phyloP scores from a whole-genome alignment of 1,140 invertebrate species.

The Triops cancriformis region DNA sequence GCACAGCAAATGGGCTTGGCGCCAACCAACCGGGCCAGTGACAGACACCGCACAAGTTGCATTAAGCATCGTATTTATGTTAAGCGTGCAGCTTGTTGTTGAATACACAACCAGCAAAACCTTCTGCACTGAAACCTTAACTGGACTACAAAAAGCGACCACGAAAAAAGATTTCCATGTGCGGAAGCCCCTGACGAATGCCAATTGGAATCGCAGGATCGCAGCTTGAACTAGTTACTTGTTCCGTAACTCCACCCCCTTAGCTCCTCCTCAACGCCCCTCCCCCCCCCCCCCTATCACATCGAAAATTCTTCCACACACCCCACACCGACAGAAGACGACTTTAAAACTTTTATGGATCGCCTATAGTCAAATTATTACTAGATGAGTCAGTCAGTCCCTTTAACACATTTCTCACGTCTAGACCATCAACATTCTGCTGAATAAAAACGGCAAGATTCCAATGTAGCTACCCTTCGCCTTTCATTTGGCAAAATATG shows the following conservation, averaged over 20 bases:
- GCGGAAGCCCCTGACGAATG: conserved; percentile 3
- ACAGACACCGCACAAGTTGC: conserved; percentile 5
- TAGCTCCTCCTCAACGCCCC: too few species aligned
- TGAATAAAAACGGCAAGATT: too few species aligned
- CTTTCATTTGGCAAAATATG: neutral
- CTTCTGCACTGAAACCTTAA: neutral
- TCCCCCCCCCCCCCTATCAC: neutral
- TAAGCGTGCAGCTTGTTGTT: conserved; percentile 13
- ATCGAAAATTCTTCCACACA: neutral
- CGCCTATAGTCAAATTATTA: neutral
- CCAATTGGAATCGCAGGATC: neutral
- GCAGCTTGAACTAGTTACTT: too few species aligned
- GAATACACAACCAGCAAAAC: neutral
- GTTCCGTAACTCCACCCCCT: too few species aligned
- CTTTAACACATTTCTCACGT: neutral
- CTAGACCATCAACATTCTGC: neutral
- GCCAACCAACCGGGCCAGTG: conserved; percentile 2
- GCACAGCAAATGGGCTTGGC: neutral
- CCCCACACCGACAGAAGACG: neutral
- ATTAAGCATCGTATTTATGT: conserved; percentile 11
- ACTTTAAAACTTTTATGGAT: conserved; percentile 11
- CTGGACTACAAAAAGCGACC: neutral
- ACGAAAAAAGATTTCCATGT: neutral
- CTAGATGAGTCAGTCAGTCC: neutral
- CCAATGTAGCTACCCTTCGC: too few species aligned